A percentile compares a stretch with the other conserved stretches of the same genome.
These are phyloP conservation scores for Knipowitschia caucasica DNA, from an alignment of 2,797 vertebrate genomes.

Conservation along the genomic window DNA sequence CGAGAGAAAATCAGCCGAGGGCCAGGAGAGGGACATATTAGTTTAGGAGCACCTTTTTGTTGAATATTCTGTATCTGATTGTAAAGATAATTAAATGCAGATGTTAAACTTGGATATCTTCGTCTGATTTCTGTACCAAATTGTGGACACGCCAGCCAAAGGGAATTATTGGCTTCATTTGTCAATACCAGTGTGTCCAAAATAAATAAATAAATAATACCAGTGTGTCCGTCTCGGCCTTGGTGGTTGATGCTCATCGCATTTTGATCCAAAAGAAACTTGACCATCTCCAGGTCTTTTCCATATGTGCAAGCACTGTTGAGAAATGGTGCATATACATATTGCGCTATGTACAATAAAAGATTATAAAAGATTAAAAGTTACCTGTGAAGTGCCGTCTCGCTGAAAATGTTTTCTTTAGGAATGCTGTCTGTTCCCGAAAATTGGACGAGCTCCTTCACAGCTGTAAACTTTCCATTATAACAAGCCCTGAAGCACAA, in stretches of 20 bases:
- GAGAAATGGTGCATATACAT: not conserved
- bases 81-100: too few species aligned
- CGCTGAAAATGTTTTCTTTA: slow-evolving; percentile 98
- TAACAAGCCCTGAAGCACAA: slow-evolving; percentile 84
- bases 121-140: too few species aligned
- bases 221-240: slow-evolving; percentile 94
- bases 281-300: slow-evolving; percentile 89
- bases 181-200: slow-evolving; percentile 86
- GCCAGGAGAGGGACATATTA: too few species aligned
- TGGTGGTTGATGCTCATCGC: slow-evolving; percentile 88
- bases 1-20: too few species aligned
- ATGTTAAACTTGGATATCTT: too few species aligned
- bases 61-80: too few species aligned
- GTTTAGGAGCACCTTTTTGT: too few species aligned
- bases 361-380: slow-evolving; percentile 7
- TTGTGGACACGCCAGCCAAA: too few species aligned
- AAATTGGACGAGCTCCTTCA: slow-evolving; percentile 85
- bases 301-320: slow-evolving; percentile 91
- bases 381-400: slow-evolving; percentile 94
- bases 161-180: too few species aligned
- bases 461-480: slow-evolving; percentile 85
- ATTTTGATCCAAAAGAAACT: slow-evolving; percentile 91
- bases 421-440: slow-evolving; percentile 88
- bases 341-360: not conserved
- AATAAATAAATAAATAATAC: too few species aligned